Percentiles rank a stretch among this genome's conserved stretches.
Conservation (phyloP, 1,140 invertebrate genomes). For the Apolygus lucorum region DNA sequence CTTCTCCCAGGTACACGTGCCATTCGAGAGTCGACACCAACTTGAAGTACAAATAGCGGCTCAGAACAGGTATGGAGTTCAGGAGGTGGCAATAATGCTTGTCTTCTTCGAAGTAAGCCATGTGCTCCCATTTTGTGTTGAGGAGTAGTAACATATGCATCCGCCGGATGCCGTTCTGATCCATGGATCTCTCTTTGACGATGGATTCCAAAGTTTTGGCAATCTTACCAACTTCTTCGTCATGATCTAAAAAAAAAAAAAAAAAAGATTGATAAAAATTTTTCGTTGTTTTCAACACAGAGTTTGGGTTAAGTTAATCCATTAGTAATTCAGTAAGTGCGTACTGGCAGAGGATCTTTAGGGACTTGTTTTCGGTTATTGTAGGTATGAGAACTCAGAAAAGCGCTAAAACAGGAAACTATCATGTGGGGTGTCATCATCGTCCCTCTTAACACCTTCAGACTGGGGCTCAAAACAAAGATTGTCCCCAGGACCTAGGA, state of each 20-base stretch:
- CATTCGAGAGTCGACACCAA: background rate
- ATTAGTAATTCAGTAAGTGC: background rate
- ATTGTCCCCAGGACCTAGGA: too few relatives aligned
- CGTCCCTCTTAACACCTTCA: too few relatives aligned
- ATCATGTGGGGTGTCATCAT: too few relatives aligned
- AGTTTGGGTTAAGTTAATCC: background rate
- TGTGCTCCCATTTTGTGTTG: slow-evolving; percentile 3
- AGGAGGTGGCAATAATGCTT: slow-evolving; percentile 5
- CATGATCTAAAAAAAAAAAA: background rate
- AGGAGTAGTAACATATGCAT: slow-evolving; percentile 1
- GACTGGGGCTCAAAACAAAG: too few relatives aligned
- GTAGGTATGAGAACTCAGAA: too few relatives aligned
- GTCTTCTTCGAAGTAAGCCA: background rate
- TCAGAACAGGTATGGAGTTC: background rate
- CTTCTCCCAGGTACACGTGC: slow-evolving; percentile 1
- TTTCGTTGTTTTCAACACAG: background rate
- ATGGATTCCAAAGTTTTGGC: background rate
- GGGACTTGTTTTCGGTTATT: too few relatives aligned
- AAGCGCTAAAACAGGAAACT: too few relatives aligned
- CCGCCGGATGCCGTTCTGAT: background rate
- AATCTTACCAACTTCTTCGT: background rate
- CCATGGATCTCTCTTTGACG: background rate
- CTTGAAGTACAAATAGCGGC: slow-evolving; percentile 1
- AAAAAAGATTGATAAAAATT: background rate
- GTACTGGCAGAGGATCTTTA: background rate